A percentile compares a stretch with the other conserved stretches of the same genome.
These are phyloP conservation scores for Toxotes jaculatrix DNA, from an alignment of 2,113 vertebrate species.

Conservation along the genomic window DNA sequence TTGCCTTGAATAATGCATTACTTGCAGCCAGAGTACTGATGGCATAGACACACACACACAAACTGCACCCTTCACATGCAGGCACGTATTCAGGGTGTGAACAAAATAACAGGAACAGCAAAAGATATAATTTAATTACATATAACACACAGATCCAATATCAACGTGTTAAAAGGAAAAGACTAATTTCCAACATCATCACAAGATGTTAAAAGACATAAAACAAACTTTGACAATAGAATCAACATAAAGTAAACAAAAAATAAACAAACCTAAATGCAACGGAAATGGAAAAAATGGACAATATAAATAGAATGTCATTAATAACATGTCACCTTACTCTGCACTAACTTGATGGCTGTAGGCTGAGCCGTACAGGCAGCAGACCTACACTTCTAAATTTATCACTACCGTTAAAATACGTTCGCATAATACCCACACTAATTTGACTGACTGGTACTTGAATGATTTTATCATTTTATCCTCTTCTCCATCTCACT, in stretches of 20 bases:
- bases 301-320: not conserved
- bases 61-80: slow-evolving; percentile 32
- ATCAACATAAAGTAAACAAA: too few relatives aligned
- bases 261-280: too few relatives aligned
- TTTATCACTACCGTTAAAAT: not conserved
- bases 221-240: too few relatives aligned
- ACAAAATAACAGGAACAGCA: slow-evolving; percentile 1
- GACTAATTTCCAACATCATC: too few relatives aligned
- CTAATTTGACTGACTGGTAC: not conserved
- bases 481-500: not conserved
- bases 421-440: not conserved
- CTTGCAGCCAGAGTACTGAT: slow-evolving; percentile 54
- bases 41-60: slow-evolving; percentile 32
- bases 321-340: not conserved
- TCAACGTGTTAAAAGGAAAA: too few relatives aligned
- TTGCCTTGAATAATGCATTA: slow-evolving; percentile 83
- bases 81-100: slow-evolving; percentile 5
- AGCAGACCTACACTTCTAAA: not conserved
- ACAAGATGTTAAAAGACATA: too few relatives aligned
- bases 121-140: not conserved
- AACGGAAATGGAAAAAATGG: too few relatives aligned
- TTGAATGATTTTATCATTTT: not conserved
- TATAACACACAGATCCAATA: too few relatives aligned
- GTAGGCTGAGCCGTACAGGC: not conserved
- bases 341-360: not conserved